These are phyloP conservation scores for Zaprionus bogoriensis DNA, from an alignment of 2,888 invertebrate species.

Conservation along the genomic window DNA sequence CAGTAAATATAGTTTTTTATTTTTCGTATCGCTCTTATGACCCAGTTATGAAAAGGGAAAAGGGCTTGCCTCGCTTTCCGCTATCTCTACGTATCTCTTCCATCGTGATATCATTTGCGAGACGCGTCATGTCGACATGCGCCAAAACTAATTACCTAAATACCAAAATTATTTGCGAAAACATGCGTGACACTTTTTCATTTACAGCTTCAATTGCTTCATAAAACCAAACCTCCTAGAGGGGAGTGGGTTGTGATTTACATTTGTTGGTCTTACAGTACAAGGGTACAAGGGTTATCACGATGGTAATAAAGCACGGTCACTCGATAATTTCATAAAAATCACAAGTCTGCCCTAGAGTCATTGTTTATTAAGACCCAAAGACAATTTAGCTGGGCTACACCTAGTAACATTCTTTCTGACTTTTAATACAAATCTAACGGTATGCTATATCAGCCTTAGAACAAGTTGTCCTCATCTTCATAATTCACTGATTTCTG, in stretches of 20 bases:
- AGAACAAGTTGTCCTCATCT: too few relatives aligned
- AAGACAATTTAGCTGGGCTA: too few relatives aligned
- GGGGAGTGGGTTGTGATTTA: background rate
- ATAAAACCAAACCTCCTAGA: conserved; percentile 5
- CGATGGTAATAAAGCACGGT: background rate
- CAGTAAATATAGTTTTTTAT: conserved; percentile 29
- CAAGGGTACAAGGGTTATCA: background rate
- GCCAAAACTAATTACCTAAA: conserved; percentile 60
- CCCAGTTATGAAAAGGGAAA: conserved; percentile 45
- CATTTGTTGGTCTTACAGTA: background rate
- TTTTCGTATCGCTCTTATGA: conserved; percentile 31
- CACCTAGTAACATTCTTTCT: too few relatives aligned
- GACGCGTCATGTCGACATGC: conserved; percentile 25
- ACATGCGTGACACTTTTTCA: conserved; percentile 48
- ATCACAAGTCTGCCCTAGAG: background rate
- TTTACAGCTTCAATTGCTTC: conserved; percentile 32
- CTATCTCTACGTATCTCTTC: conserved; percentile 10
- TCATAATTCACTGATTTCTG: too few relatives aligned
- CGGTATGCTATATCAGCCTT: too few relatives aligned
- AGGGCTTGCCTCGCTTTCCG: conserved; percentile 44
- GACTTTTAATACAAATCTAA: too few relatives aligned
- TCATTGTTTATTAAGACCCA: too few relatives aligned
- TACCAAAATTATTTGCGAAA: conserved; percentile 31
- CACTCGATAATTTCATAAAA: background rate
- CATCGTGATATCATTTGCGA: conserved; percentile 36